Base-by-base conservation (phyloP, 1,140 invertebrate species). In the Hylyphantes graminicola region DNA sequence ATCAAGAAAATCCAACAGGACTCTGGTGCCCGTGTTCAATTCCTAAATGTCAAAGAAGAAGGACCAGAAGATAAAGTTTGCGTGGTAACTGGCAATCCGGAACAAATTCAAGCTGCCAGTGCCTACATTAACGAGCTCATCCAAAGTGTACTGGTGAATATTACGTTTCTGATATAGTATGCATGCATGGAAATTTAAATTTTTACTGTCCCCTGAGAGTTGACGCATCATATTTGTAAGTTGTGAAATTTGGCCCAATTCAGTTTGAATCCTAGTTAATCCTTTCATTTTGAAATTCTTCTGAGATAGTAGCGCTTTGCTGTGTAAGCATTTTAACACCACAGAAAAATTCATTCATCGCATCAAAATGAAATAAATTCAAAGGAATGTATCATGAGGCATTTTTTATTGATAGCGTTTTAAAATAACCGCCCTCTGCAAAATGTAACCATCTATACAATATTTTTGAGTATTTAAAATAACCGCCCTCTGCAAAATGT, bases 1-100 rank as follows among this genome's bases (percentile, higher is more conserved):
- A 98, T 99, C 75, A 96, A 94, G 21, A 93, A 96, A 88, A 93
- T 99, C 83, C 97, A 99, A 91, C 93, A 94, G 10, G 96, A 98
- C 91, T 96, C 96, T 68, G 96, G 97, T 77, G 98, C 96, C 90
- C 98, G 98, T 92, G 96, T 99, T 87, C 97, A 99, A 91, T 87
- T 87, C 79, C 79, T 87, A 50, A 84, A 85, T 82, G 86, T 86
- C 87, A 90, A 95, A 88, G 95, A 97, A 87, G 95, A 97, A 86
- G 94, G 93, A 13, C 94, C 95, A 11, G 95, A 94, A 0, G 96
- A 97, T 87, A 92, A 96, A 68, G 93, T 94, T 86, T 97, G 96
- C 90, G 92, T 95, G 77, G 92, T 98, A 7, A 94, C 94, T 87
- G 96, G 96, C 68, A 94, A 94, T 85, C 93, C 94, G 7, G 95